Conservation (phyloP, 2,888 invertebrate species). For the Heliconius sara region DNA sequence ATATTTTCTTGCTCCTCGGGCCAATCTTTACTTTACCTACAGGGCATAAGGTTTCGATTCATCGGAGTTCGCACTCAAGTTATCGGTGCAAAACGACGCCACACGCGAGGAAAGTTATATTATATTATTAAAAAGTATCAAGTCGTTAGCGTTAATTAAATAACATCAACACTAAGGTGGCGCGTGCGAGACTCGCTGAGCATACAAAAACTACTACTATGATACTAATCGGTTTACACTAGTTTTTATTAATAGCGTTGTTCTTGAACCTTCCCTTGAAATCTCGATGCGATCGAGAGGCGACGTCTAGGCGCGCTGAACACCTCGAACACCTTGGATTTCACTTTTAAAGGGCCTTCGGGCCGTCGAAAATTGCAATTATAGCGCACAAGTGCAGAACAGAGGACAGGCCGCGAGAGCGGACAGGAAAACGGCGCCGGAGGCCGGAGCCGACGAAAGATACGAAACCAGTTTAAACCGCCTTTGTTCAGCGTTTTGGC, state of each 20-base stretch:
- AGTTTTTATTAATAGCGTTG: constrained; percentile 35
- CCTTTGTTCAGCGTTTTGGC: constrained; percentile 76
- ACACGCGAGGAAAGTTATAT: constrained; percentile 54
- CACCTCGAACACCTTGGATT: constrained; percentile 44
- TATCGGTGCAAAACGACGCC: constrained; percentile 34
- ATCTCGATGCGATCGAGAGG: constrained; percentile 18
- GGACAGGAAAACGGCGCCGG: constrained; percentile 68
- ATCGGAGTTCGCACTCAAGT: constrained; percentile 24
- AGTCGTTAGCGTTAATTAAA: constrained; percentile 61
- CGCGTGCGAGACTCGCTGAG: constrained; percentile 54
- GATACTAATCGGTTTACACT: constrained; percentile 36
- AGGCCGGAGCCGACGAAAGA: constrained; percentile 69
- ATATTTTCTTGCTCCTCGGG: constrained; percentile 61
- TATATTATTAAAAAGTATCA: constrained; percentile 62
- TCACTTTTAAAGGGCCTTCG: constrained; percentile 47
- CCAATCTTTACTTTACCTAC: constrained; percentile 58
- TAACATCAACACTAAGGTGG: constrained; percentile 61
- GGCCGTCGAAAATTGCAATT: constrained; percentile 48
- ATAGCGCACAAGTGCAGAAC: constrained; percentile 47
- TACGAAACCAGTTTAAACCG: constrained; percentile 79
- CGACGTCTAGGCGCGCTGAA: constrained; percentile 32
- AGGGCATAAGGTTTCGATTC: constrained; percentile 55
- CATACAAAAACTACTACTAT: constrained; percentile 51
- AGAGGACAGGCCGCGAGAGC: constrained; percentile 53
- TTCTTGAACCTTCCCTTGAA: constrained; percentile 45